Percentiles rank a stretch among this genome's conserved stretches.
These are phyloP conservation scores for Eriosoma lanigerum DNA, from an alignment of 1,140 invertebrate genomes.

Conservation along the genomic window DNA sequence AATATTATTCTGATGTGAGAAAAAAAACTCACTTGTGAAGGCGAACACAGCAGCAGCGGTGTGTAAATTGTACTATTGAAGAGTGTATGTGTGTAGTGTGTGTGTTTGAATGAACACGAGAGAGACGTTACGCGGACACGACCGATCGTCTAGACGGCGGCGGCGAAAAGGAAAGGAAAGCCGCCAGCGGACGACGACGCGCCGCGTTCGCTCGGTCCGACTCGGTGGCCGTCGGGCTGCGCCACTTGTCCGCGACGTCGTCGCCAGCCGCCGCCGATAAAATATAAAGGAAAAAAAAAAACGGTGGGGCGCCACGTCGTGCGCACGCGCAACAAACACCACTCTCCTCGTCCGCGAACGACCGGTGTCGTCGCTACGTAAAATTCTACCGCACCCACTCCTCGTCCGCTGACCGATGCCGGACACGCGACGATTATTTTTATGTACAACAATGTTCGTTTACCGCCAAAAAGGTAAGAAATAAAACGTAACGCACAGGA, in stretches of 20 bases:
- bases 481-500: not conserved
- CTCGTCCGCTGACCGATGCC: not conserved
- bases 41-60: not conserved
- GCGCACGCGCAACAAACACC: conserved; percentile 1
- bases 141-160: conserved; percentile 25
- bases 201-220: conserved; percentile 28
- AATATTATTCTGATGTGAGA: not conserved
- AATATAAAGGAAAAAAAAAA: no score
- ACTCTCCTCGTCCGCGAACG: not conserved
- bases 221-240: conserved; percentile 33
- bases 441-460: not conserved
- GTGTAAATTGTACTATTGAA: not conserved
- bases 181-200: conserved; percentile 24
- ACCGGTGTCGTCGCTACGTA: not conserved
- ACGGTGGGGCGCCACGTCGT: no score
- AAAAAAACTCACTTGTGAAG: not conserved
- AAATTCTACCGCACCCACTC: not conserved
- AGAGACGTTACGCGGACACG: conserved; percentile 13
- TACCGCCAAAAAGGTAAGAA: conserved; percentile 24
- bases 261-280: not conserved
- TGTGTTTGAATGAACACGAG: not conserved
- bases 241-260: conserved; percentile 38
- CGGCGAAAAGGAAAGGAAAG: conserved; percentile 28
- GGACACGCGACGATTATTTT: not conserved
- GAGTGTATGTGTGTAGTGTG: not conserved